Evolutionary conservation across 1,140 invertebrate genomes (phyloP).

Genomic region (Brachionus sp.): DNA sequence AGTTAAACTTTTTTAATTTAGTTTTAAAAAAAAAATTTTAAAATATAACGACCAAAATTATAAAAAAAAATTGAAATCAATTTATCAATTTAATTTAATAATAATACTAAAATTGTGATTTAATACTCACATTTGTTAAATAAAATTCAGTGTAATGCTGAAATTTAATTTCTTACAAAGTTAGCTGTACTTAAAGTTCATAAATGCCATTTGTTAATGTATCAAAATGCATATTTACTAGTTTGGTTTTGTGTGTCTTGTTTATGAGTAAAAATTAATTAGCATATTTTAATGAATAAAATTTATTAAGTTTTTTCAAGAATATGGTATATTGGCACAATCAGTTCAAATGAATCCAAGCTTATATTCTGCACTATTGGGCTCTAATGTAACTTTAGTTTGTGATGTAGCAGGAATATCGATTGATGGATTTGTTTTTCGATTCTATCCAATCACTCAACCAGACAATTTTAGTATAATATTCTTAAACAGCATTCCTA

Average conservation of each 20-base stretch:
- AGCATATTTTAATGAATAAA: neutral
- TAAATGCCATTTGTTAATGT: neutral
- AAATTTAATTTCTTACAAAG: neutral
- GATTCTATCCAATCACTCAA: neutral
- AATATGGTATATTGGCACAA: neutral
- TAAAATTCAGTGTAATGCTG: neutral
- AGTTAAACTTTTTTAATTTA: neutral
- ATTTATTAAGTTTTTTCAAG: neutral
- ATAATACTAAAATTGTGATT: neutral
- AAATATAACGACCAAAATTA: neutral
- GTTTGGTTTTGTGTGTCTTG: neutral
- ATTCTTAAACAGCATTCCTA: neutral
- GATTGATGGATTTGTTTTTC: neutral
- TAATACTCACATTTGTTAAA: slow-evolving; percentile 7
- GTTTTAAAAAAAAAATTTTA: neutral
- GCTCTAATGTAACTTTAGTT: slow-evolving; percentile 2
- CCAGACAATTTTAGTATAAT: neutral
- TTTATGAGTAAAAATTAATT: neutral
- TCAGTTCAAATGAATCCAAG: neutral
- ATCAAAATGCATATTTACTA: neutral
- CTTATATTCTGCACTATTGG: neutral
- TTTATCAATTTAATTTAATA: neutral
- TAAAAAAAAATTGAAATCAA: neutral
- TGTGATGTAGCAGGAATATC: neutral
- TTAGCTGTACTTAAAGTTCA: neutral